Conservation (phyloP, 2,113 vertebrate genomes). For the Pantherophis guttatus region DNA sequence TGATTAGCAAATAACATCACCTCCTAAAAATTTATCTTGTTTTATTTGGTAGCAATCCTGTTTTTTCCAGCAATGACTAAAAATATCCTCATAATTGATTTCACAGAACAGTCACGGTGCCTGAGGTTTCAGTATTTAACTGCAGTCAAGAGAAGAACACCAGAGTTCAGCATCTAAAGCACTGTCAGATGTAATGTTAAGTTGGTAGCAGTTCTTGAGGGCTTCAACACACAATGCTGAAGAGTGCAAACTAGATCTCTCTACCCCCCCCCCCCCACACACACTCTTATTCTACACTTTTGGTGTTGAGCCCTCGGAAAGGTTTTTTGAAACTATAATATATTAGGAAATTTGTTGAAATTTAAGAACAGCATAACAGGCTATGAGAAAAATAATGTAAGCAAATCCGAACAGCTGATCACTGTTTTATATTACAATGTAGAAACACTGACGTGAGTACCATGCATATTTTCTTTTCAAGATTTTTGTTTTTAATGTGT, state of each 20-base stretch:
- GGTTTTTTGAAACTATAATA: neutral
- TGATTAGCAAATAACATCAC: neutral
- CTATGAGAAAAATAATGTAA: neutral
- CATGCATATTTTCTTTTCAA: neutral
- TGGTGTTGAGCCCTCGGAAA: neutral
- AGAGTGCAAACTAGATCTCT: neutral
- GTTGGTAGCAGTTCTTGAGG: neutral
- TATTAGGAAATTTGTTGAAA: neutral
- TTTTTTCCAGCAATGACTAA: constrained; percentile 16
- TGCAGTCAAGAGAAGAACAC: constrained; percentile 18
- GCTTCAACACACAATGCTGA: neutral
- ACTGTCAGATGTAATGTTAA: neutral
- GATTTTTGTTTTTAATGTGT: neutral
- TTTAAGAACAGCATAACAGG: neutral
- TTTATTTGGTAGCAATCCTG: constrained; percentile 8
- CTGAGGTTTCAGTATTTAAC: constrained; percentile 14
- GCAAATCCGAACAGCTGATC: neutral
- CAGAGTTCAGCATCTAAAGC: neutral
- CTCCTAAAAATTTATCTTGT: neutral
- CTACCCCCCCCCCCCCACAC: no score
- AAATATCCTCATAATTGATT: constrained; percentile 33
- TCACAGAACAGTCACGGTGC: constrained; percentile 18
- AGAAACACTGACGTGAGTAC: neutral
- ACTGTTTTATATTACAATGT: neutral
- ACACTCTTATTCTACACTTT: neutral